Conservation (phyloP, 2,113 vertebrate species). For the Callorhinus ursinus region DNA sequence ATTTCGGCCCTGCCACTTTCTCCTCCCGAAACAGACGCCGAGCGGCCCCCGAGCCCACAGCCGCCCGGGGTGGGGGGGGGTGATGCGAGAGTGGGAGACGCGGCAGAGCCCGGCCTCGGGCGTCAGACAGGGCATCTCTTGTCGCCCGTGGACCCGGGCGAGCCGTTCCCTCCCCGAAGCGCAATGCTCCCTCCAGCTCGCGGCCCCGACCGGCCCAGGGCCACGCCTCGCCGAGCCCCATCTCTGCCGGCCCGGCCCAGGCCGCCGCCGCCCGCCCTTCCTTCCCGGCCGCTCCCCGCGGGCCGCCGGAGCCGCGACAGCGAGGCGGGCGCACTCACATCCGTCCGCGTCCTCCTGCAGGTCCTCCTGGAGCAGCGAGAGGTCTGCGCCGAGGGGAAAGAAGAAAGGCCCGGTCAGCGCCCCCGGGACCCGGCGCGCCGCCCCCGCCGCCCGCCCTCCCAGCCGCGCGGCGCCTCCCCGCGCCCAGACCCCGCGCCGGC, state of each 20-base stretch:
- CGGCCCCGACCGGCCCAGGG: neutral
- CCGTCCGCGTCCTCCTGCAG: conserved; percentile 91
- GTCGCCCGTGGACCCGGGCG: conserved; percentile 66
- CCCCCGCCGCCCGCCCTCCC: neutral
- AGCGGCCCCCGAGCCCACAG: neutral
- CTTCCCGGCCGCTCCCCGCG: neutral
- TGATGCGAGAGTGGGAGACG: neutral
- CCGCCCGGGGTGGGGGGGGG: too few species aligned
- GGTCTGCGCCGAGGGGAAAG: conserved; percentile 85
- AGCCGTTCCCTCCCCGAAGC: conserved; percentile 52
- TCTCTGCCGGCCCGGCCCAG: neutral
- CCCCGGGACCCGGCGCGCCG: neutral
- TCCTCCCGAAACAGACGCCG: neutral
- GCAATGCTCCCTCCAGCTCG: neutral
- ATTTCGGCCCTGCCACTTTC: neutral
- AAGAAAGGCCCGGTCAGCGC: conserved; percentile 73
- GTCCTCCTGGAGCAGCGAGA: conserved; percentile 92
- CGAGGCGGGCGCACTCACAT: conserved; percentile 86
- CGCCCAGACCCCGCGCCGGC: conserved; percentile 2
- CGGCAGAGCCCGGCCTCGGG: neutral
- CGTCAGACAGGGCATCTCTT: conserved; percentile 35
- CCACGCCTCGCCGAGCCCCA: neutral
- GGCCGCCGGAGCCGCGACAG: neutral
- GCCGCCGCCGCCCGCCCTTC: neutral
- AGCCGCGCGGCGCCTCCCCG: conserved; percentile 50